Evolutionary conservation across 2,797 vertebrate genomes (phyloP).

Genomic region (Australoheros facetus): DNA sequence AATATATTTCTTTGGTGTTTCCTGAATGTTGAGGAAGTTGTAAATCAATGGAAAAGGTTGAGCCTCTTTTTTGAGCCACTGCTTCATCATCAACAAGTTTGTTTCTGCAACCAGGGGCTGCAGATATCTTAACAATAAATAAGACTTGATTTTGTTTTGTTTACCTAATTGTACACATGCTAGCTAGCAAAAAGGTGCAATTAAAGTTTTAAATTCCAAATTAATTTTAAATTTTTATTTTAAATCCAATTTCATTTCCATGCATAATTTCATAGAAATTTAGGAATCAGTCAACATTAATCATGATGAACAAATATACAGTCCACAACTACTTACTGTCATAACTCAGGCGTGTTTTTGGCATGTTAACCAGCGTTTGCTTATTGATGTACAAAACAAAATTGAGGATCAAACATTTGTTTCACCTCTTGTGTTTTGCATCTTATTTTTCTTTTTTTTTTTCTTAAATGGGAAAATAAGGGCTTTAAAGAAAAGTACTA

Average conservation of each 20-base stretch:
- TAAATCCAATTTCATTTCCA: background rate
- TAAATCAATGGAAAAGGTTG: background rate
- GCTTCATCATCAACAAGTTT: background rate
- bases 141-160: background rate
- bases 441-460: too few species aligned
- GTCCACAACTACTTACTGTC: constrained; percentile 11
- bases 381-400: constrained; percentile 29
- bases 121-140: background rate
- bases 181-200: too few species aligned
- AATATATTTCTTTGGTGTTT: background rate
- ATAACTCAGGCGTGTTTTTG: constrained; percentile 2
- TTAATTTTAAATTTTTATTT: too few species aligned
- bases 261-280: background rate
- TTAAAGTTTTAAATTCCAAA: background rate
- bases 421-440: background rate
- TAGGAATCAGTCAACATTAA: constrained; percentile 23
- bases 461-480: too few species aligned
- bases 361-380: constrained; percentile 38
- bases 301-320: constrained; percentile 12
- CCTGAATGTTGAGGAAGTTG: background rate
- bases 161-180: background rate
- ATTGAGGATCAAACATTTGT: constrained; percentile 33
- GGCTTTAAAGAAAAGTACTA: background rate
- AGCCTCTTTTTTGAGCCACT: background rate
- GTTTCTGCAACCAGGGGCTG: background rate